phyloP scores from a whole-genome alignment of 2,797 vertebrate species.

The Tangara arthus region DNA sequence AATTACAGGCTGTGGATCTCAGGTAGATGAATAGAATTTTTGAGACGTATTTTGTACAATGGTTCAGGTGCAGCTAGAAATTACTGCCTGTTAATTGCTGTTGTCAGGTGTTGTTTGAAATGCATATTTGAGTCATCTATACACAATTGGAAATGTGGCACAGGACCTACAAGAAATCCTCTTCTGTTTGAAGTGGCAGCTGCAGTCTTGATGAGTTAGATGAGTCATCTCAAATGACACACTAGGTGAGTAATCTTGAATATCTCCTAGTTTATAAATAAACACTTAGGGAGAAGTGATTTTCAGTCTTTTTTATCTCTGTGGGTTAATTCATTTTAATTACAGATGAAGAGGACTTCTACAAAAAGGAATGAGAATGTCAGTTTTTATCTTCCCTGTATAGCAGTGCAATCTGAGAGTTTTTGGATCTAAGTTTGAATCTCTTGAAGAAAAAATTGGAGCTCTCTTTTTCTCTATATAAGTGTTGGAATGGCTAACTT shows the following conservation, averaged over 20 bases:
- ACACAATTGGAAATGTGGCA: background rate
- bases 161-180: background rate
- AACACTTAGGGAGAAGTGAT: background rate
- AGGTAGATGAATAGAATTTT: background rate
- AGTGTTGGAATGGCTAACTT: background rate
- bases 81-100: background rate
- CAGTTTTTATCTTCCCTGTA: background rate
- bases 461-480: background rate
- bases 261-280: background rate
- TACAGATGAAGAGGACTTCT: background rate
- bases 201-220: background rate
- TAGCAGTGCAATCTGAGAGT: background rate
- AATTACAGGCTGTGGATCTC: background rate
- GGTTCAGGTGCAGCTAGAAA: background rate
- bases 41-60: background rate
- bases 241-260: background rate
- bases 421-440: background rate
- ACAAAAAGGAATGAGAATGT: background rate
- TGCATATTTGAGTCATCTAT: background rate
- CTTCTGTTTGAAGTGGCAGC: constrained; percentile 23
- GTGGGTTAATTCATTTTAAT: background rate
- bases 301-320: background rate
- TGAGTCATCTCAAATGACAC: background rate
- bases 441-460: background rate
- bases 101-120: constrained; percentile 9